These are phyloP conservation scores for Agonopterix arenella DNA, from an alignment of 2,888 invertebrate genomes.

Conservation along the genomic window DNA sequence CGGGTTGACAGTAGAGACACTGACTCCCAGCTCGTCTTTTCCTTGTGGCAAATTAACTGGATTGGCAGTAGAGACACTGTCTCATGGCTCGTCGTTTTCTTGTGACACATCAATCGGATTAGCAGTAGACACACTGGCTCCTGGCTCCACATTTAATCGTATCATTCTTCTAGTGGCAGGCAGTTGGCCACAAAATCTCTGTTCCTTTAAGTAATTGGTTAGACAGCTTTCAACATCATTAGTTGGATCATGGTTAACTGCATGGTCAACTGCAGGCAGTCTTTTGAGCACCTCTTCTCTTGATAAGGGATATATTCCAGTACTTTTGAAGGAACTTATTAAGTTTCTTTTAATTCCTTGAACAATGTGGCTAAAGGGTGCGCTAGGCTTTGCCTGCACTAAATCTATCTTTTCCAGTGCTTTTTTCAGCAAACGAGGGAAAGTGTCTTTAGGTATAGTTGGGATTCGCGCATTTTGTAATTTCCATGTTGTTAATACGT, in stretches of 20 bases:
- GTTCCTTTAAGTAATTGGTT: slow-evolving; percentile 10
- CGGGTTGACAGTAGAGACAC: too few species aligned
- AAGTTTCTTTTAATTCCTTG: slow-evolving; percentile 5
- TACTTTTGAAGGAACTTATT: slow-evolving; percentile 3
- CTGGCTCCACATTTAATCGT: slow-evolving; percentile 9
- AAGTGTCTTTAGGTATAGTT: slow-evolving; percentile 8
- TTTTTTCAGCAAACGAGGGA: slow-evolving; percentile 6
- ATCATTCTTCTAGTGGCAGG: slow-evolving; percentile 9
- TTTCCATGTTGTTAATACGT: slow-evolving; percentile 9
- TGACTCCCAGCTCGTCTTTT: neutral
- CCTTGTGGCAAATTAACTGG: neutral
- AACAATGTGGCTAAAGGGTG: neutral
- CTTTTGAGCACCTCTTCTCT: slow-evolving; percentile 4
- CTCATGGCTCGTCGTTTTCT: slow-evolving; percentile 7
- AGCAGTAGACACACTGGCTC: slow-evolving; percentile 9
- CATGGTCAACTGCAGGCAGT: neutral
- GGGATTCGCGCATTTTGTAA: slow-evolving; percentile 4
- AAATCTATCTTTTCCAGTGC: slow-evolving; percentile 5
- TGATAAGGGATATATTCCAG: slow-evolving; percentile 4
- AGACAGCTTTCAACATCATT: slow-evolving; percentile 5
- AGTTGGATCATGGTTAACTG: slow-evolving; percentile 2
- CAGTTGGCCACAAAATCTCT: slow-evolving; percentile 4
- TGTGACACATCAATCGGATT: slow-evolving; percentile 3
- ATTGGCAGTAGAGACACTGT: too few species aligned
- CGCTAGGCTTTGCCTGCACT: slow-evolving; percentile 5